Evolutionary conservation across 2,113 vertebrate genomes (phyloP), one percentile per base, ranked within the genome.

Genomic region (Psilopsiagon aymara): DNA sequence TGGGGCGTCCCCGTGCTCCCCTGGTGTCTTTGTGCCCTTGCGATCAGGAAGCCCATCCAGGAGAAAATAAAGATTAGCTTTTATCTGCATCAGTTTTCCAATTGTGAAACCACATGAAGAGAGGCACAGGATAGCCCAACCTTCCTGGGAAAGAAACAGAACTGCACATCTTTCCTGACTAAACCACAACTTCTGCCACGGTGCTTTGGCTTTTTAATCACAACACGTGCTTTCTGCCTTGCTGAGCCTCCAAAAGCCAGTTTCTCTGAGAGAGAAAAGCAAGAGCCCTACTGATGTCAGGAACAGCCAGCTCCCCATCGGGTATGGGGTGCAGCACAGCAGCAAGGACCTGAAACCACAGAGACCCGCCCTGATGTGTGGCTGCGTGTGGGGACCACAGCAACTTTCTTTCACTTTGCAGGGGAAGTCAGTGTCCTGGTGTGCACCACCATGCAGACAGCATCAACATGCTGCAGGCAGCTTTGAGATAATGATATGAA

Each of bases 301-400:
- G 16, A 53, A 9, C 3, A 47, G 75, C 11, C 2, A 0, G 4
- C 33, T 67, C 27, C 55, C 51, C 13, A 5, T 7, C 1, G 0
- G 2, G 15, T 23, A 5, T 0, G 7, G 6, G 2, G 14, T 0
- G 0, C 71, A 59, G 71, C n/a, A 8, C 35, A 75, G 67, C 13
- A 5, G 67, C 73, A 33, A 31, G 52, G 68, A 43, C 14, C 33
- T 24, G 1, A 49, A 20, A 33, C 19, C 1, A 4, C 25, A 24
- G 35, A 41, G 33, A 31, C 5, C 3, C 1, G 1, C 28, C 39
- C 16, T 0, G 1, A 44, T 0, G 2, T 11, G 37, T 1, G 1
- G 23, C 59, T 46, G 39, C 0, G 0, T 2, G 29, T 13, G 39
- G 21, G 28, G 29, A 25, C 7, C 1, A 3, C 1, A 1, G 62